Percentiles rank a stretch among this genome's conserved stretches.
Conservation (phyloP, 2,797 vertebrate species). For the Peromyscus nudipes region DNA sequence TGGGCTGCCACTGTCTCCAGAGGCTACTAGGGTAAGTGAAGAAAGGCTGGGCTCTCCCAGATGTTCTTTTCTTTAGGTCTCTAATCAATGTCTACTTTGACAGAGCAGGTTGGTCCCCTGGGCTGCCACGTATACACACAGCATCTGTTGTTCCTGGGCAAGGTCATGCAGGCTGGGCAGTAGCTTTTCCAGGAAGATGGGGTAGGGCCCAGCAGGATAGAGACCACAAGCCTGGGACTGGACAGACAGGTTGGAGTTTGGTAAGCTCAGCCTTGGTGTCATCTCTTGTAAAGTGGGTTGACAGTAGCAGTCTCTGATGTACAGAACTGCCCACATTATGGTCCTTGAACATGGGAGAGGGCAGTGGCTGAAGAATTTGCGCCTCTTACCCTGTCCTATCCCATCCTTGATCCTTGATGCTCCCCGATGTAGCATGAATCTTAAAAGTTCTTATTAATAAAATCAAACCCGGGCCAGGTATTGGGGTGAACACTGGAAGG, state of each 20-base stretch:
- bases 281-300: neutral
- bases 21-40: neutral
- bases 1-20: neutral
- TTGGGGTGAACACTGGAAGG: too few relatives aligned
- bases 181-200: neutral
- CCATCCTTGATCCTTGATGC: too few relatives aligned
- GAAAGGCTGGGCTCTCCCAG: neutral
- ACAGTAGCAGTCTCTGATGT: too few relatives aligned
- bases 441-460: too few relatives aligned
- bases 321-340: neutral
- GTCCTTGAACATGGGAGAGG: neutral
- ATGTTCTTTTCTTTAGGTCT: neutral
- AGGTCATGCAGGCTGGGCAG: accelerated
- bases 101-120: neutral
- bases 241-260: neutral
- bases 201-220: neutral
- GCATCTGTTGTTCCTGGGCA: neutral
- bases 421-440: too few relatives aligned
- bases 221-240: neutral
- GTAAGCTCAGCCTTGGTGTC: neutral
- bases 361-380: neutral
- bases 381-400: neutral
- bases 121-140: neutral
- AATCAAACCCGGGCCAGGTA: too few relatives aligned
- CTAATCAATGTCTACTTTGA: too few relatives aligned